These are phyloP conservation scores for Parapristionchus giblindavisi DNA, from an alignment of 2,888 invertebrate genomes.

Conservation along the genomic window DNA sequence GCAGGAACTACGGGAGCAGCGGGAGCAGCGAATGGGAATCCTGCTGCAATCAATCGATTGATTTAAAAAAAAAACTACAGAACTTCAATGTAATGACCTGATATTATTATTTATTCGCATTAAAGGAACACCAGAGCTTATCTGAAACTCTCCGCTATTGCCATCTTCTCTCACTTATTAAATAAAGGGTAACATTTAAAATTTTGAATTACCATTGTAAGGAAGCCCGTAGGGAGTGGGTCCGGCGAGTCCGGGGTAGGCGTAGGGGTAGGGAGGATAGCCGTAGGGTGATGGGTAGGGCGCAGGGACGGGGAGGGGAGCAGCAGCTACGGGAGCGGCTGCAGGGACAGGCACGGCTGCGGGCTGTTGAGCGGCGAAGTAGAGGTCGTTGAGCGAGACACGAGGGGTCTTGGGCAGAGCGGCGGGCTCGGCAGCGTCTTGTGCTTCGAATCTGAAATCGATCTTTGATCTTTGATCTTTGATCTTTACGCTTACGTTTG, in stretches of 20 bases:
- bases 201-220: background rate
- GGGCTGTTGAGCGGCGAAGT: conserved; percentile 8
- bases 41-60: background rate
- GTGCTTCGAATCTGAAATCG: conserved; percentile 35
- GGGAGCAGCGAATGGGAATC: background rate
- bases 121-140: too few relatives aligned
- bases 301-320: background rate
- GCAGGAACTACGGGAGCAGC: conserved; percentile 12
- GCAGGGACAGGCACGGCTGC: too few relatives aligned
- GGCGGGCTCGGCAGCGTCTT: conserved; percentile 31
- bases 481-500: background rate
- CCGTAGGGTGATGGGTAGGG: conserved; percentile 3
- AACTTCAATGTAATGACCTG: too few relatives aligned
- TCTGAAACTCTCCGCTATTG: too few relatives aligned
- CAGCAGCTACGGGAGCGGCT: conserved; percentile 12
- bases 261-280: conserved; percentile 21
- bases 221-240: background rate
- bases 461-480: background rate
- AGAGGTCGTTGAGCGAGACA: conserved; percentile 36
- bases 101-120: too few relatives aligned
- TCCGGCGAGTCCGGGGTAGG: too few relatives aligned
- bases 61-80: too few relatives aligned
- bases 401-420: conserved; percentile 31
- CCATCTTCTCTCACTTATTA: too few relatives aligned
- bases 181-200: too few relatives aligned